Conservation (phyloP, 2,888 invertebrate genomes). For the Sphecodes monilicornis region DNA sequence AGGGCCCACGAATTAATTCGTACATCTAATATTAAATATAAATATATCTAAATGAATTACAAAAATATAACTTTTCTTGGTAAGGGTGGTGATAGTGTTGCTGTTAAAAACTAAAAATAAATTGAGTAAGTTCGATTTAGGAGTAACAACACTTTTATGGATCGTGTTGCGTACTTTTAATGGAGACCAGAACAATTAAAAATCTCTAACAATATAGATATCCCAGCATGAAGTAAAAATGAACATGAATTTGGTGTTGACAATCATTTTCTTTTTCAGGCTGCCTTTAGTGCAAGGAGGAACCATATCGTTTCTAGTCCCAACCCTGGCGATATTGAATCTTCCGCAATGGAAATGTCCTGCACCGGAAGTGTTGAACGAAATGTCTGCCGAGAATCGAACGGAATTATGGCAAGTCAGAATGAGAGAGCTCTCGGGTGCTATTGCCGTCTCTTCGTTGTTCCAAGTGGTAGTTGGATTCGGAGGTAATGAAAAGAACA, state of each 20-base stretch:
- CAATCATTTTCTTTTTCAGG: neutral
- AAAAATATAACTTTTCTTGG: too few species aligned
- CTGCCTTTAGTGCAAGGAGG: slow-evolving; percentile 91
- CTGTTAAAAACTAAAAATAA: too few species aligned
- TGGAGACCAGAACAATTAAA: too few species aligned
- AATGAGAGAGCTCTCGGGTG: slow-evolving; percentile 93
- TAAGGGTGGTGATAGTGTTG: too few species aligned
- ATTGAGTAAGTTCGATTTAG: too few species aligned
- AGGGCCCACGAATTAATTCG: too few species aligned
- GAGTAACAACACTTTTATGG: too few species aligned
- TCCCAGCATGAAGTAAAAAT: neutral
- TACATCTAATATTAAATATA: too few species aligned
- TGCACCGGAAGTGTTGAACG: slow-evolving; percentile 84
- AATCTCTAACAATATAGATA: too few species aligned
- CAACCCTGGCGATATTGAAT: slow-evolving; percentile 90
- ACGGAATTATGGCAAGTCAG: slow-evolving; percentile 90
- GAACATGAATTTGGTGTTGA: neutral
- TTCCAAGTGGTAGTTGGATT: slow-evolving; percentile 91
- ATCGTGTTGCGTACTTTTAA: too few species aligned
- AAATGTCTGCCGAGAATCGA: slow-evolving; percentile 86
- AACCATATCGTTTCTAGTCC: slow-evolving; percentile 92
- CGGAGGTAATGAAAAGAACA: slow-evolving; percentile 72
- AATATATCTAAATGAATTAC: too few species aligned
- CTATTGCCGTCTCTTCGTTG: slow-evolving; percentile 91
- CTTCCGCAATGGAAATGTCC: slow-evolving; percentile 91